Percentiles rank a stretch among this genome's conserved stretches.
These are phyloP conservation scores for Sisor rabdophorus DNA, from an alignment of 2,113 vertebrate genomes.

Conservation along the genomic window DNA sequence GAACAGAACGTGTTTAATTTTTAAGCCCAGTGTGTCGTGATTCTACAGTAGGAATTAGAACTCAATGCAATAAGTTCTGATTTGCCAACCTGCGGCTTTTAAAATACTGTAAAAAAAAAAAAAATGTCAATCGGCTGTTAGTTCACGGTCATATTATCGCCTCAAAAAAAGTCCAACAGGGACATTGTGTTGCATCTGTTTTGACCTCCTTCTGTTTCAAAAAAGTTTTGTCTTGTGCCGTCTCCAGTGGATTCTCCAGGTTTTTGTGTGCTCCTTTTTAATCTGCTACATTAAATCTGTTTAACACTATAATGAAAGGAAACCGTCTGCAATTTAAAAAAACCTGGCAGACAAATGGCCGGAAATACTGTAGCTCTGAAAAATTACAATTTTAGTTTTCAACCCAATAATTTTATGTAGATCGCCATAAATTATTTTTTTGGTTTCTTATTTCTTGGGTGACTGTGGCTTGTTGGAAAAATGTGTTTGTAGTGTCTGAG, in stretches of 20 bases:
- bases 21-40: background rate
- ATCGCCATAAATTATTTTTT: background rate
- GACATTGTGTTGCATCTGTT: constrained; percentile 20
- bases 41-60: constrained; percentile 2
- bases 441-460: constrained; percentile 18
- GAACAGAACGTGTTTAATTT: background rate
- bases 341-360: background rate
- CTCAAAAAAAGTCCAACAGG: constrained; percentile 21
- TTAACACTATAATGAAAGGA: constrained; percentile 7
- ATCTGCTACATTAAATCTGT: constrained; percentile 11
- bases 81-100: constrained; percentile 22
- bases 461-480: constrained; percentile 33
- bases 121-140: constrained; percentile 6
- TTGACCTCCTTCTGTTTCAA: constrained; percentile 17
- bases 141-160: constrained; percentile 23
- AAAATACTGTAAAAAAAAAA: background rate
- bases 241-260: constrained; percentile 19
- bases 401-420: constrained; percentile 24
- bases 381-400: constrained; percentile 7
- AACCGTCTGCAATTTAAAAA: background rate
- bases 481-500: constrained; percentile 30
- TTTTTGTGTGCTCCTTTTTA: constrained; percentile 19
- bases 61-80: constrained; percentile 38
- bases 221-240: background rate
- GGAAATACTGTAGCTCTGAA: background rate